A percentile compares a stretch with the other conserved stretches of the same genome.
These are phyloP conservation scores for Ctenochaetus hawaiiensis DNA, from an alignment of 2,797 vertebrate genomes.

Conservation along the genomic window DNA sequence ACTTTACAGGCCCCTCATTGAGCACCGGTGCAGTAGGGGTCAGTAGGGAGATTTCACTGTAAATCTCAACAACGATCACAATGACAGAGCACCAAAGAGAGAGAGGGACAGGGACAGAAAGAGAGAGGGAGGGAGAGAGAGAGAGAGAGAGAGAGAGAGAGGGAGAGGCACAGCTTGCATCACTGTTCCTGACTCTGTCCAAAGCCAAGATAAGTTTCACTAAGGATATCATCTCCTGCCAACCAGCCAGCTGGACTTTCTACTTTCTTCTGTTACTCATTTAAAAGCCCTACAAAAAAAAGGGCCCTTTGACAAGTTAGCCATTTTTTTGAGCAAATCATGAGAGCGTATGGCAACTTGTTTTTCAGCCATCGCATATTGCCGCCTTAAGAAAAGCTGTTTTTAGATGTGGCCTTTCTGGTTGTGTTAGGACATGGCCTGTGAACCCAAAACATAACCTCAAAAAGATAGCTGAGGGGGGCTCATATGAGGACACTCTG, in stretches of 20 bases:
- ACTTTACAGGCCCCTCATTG: slow-evolving; percentile 77
- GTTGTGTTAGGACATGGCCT: slow-evolving; percentile 45
- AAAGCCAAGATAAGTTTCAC: slow-evolving; percentile 63
- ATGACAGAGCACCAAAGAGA: slow-evolving; percentile 47
- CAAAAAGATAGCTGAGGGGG: slow-evolving; percentile 48
- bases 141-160: slow-evolving; percentile 5
- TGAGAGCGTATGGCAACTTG: slow-evolving; percentile 10
- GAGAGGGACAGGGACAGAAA: slow-evolving; percentile 7
- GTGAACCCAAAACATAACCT: slow-evolving; percentile 58
- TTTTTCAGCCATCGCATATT: slow-evolving; percentile 30
- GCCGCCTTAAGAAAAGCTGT: slow-evolving; percentile 25
- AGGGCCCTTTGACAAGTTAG: slow-evolving; percentile 23
- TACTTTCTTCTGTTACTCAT: slow-evolving; percentile 51
- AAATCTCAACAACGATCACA: slow-evolving; percentile 75
- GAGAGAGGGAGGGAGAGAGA: slow-evolving; percentile 3
- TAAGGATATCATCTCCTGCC: slow-evolving; percentile 49
- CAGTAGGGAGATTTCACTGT: slow-evolving; percentile 73
- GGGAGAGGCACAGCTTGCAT: slow-evolving; percentile 54
- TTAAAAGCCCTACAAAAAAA: slow-evolving; percentile 41
- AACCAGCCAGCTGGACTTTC: slow-evolving; percentile 62
- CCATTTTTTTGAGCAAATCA: slow-evolving; percentile 37
- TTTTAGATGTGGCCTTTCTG: slow-evolving; percentile 61
- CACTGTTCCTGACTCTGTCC: slow-evolving; percentile 43
- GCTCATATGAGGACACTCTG: slow-evolving; percentile 39
- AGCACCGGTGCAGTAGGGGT: slow-evolving; percentile 69